Evolutionary conservation across 2,888 invertebrate genomes (phyloP).

Genomic region (Bimastos eiseni): DNA sequence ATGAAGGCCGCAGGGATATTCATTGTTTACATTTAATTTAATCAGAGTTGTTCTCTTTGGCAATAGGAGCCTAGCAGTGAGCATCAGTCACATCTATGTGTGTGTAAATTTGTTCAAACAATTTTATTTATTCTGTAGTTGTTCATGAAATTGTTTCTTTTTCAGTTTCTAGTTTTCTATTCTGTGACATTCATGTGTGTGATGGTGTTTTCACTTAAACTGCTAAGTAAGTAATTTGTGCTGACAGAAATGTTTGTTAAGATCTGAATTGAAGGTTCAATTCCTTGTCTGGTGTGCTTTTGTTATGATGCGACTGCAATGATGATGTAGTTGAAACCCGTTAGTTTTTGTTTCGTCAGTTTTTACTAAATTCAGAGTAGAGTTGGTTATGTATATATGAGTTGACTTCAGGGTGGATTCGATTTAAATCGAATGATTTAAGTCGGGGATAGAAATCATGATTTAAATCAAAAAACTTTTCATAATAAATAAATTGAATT

Average conservation of each 20-base stretch:
- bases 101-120: conserved; percentile 15
- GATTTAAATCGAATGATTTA: too few relatives aligned
- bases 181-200: not conserved
- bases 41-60: too few relatives aligned
- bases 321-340: not conserved
- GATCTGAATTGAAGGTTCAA: not conserved
- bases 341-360: not conserved
- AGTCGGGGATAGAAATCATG: too few relatives aligned
- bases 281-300: not conserved
- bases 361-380: not conserved
- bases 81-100: not conserved
- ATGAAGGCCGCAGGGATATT: conserved; percentile 13
- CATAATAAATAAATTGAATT: too few relatives aligned
- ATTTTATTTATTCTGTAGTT: conserved; percentile 20
- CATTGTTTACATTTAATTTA: conserved; percentile 2
- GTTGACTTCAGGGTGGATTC: too few relatives aligned
- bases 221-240: not conserved
- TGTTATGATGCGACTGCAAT: not conserved
- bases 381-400: not conserved
- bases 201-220: not conserved
- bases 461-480: too few relatives aligned
- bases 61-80: not conserved
- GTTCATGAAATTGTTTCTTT: not conserved
- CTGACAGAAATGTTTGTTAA: not conserved
- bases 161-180: not conserved